Percentiles rank a stretch among this genome's conserved stretches.
Evolutionary conservation across 2,113 vertebrate genomes (phyloP).

Genomic region (Salvelinus fontinalis): DNA sequence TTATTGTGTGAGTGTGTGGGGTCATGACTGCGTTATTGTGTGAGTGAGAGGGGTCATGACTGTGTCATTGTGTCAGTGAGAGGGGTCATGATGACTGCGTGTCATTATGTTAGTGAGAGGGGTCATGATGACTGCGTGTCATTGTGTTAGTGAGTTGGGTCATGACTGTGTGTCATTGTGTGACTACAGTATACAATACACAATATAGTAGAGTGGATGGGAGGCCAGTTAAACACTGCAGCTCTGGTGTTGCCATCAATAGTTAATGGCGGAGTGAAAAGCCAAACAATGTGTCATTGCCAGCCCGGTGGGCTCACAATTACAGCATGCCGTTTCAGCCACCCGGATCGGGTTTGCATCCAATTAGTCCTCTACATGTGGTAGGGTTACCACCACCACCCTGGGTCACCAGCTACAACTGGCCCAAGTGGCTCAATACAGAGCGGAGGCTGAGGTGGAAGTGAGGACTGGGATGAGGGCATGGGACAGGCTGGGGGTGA

Average conservation of each 20-base stretch:
- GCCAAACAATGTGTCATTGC: conserved; percentile 48
- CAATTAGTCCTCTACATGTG: conserved; percentile 58
- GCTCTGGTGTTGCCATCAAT: conserved; percentile 67
- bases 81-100: conserved; percentile 13
- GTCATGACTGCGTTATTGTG: not conserved
- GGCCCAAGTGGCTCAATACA: conserved; percentile 37
- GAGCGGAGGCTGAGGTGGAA: conserved; percentile 10
- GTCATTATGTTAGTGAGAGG: not conserved
- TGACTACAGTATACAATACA: not conserved
- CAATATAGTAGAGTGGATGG: conserved; percentile 26
- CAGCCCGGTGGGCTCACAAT: conserved; percentile 57
- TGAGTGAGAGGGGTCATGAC: not conserved
- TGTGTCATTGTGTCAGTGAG: not conserved
- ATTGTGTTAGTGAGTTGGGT: conserved; percentile 1
- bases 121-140: not conserved
- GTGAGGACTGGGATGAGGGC: not conserved
- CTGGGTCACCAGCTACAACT: conserved; percentile 56
- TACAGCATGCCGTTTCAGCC: conserved; percentile 61
- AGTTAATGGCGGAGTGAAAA: conserved; percentile 59
- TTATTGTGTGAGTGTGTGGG: too few species aligned
- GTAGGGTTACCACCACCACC: conserved; percentile 55
- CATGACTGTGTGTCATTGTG: not conserved
- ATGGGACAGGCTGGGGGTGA: not conserved
- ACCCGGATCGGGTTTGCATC: conserved; percentile 53
- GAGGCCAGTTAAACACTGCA: conserved; percentile 46